Percentiles rank a stretch among this genome's conserved stretches.
Conservation (phyloP, 2,797 vertebrate species). For the Luscinia luscinia region DNA sequence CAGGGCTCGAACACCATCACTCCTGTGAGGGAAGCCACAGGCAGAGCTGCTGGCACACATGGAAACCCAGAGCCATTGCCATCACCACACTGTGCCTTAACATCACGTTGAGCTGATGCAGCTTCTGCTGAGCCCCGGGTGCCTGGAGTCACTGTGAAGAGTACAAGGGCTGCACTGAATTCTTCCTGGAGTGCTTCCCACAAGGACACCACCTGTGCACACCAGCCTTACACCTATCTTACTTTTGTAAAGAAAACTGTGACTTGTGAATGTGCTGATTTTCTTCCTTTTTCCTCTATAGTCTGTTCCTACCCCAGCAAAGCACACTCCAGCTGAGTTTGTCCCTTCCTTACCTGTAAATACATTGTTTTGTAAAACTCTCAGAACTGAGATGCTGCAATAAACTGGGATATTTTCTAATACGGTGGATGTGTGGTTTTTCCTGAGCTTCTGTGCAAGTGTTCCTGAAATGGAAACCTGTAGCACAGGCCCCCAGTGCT, state of each 20-base stretch:
- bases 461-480: neutral
- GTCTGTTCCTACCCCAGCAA: neutral
- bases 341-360: constrained; percentile 34
- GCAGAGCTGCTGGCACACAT: neutral
- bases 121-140: neutral
- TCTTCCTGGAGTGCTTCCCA: neutral
- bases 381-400: neutral
- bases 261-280: neutral
- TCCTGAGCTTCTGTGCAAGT: neutral
- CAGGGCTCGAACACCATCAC: neutral
- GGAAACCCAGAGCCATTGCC: neutral
- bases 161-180: neutral
- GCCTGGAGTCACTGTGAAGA: neutral
- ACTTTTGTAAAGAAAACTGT: neutral
- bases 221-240: neutral
- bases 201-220: accelerated
- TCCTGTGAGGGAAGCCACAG: neutral
- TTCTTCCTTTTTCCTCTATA: neutral
- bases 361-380: constrained; percentile 53
- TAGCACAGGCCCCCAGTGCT: no score
- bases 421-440: neutral
- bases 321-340: neutral
- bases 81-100: constrained; percentile 17
- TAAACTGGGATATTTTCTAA: constrained; percentile 68
- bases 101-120: accelerated